Conservation (phyloP, 2,888 invertebrate genomes). For the Reticulitermes lucifugus region DNA sequence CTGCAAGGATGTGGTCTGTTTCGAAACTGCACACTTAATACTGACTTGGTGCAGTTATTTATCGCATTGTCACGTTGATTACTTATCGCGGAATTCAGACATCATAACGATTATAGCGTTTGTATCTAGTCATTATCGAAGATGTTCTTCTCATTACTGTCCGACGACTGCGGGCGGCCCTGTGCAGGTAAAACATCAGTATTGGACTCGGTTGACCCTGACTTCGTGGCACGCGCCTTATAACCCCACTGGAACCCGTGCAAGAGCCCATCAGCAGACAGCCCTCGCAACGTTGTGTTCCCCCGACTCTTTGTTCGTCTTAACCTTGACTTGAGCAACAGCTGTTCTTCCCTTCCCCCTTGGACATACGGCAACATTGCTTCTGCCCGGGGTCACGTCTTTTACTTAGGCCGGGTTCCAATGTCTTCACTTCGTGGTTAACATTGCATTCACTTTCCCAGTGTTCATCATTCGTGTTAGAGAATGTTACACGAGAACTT, state of each 20-base stretch:
- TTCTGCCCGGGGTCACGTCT: slow-evolving; percentile 23
- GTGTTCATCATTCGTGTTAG: background rate
- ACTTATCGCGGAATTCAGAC: too few species aligned
- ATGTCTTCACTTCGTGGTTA: slow-evolving; percentile 16
- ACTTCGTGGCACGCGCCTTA: slow-evolving; percentile 31
- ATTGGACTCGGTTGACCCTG: slow-evolving; percentile 22
- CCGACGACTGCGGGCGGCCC: slow-evolving; percentile 3
- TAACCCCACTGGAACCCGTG: background rate
- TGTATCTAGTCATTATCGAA: background rate
- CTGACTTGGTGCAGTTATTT: too few species aligned
- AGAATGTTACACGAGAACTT: background rate
- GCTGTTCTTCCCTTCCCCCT: slow-evolving; percentile 3
- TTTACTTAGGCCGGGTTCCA: slow-evolving; percentile 2
- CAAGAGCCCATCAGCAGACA: slow-evolving; percentile 18
- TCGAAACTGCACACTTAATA: too few species aligned
- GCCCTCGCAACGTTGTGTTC: slow-evolving; percentile 20
- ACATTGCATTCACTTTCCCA: background rate
- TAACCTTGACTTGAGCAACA: slow-evolving; percentile 38
- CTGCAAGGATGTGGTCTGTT: too few species aligned
- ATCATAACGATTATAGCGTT: too few species aligned
- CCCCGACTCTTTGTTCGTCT: slow-evolving; percentile 29
- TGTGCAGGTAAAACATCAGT: background rate
- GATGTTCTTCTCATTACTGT: background rate
- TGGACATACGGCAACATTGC: slow-evolving; percentile 28
- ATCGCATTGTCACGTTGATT: too few species aligned